phyloP scores from a whole-genome alignment of 2,888 invertebrate species.

The Pristionchus arcanus region DNA sequence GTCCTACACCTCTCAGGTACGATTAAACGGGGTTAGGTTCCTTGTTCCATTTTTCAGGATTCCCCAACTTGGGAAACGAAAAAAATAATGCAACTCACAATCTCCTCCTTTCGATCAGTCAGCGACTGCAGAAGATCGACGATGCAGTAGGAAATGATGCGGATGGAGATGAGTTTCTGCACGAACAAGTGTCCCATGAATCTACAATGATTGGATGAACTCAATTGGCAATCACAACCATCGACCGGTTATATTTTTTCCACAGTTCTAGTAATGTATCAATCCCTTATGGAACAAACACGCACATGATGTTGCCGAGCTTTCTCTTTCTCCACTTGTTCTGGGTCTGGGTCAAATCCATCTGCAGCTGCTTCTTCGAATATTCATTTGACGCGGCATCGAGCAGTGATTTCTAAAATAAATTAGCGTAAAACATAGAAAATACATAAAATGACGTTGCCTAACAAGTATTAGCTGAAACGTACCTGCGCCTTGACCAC shows the following conservation, averaged over 20 bases:
- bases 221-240: too few species aligned
- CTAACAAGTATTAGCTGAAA: not conserved
- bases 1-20: too few species aligned
- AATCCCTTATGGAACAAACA: not conserved
- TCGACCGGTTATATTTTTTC: too few species aligned
- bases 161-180: slow-evolving; percentile 62
- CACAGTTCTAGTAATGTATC: not conserved
- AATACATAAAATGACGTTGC: not conserved
- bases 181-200: slow-evolving; percentile 73
- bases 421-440: not conserved
- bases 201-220: slow-evolving; percentile 57
- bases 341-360: slow-evolving; percentile 58
- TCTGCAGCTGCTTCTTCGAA: slow-evolving; percentile 61
- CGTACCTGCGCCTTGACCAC: slow-evolving; percentile 32
- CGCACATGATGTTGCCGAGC: slow-evolving; percentile 73
- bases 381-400: slow-evolving; percentile 65
- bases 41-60: too few species aligned
- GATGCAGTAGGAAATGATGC: slow-evolving; percentile 67
- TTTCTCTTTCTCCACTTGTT: slow-evolving; percentile 68
- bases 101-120: not conserved
- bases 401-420: slow-evolving; percentile 57
- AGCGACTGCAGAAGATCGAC: slow-evolving; percentile 61
- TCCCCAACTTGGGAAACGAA: too few species aligned
- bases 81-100: not conserved
- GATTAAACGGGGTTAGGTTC: too few species aligned